phyloP scores from a whole-genome alignment of 2,113 vertebrate genomes.

The Leptocoma aspasia region DNA sequence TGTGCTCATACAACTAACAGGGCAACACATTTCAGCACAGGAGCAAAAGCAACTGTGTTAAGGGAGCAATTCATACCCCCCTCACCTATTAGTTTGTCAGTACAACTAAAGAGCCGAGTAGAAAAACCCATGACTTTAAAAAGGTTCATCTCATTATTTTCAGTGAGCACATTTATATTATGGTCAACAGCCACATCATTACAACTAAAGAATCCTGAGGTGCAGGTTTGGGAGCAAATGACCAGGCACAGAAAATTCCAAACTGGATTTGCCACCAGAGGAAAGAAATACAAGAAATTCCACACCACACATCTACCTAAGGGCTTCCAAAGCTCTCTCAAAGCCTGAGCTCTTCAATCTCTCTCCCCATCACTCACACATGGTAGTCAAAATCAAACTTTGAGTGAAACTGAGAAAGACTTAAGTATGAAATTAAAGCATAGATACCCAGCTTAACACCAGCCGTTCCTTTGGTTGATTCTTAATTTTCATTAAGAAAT shows the following conservation, averaged over 20 bases:
- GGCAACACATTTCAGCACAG: not conserved
- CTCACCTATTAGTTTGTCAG: not conserved
- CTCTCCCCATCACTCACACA: not conserved
- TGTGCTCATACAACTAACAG: not conserved
- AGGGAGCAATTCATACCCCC: not conserved
- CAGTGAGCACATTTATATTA: not conserved
- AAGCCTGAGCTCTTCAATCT: not conserved
- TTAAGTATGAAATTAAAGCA: not conserved
- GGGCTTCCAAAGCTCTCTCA: not conserved
- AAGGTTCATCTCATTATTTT: not conserved
- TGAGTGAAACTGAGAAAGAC: not conserved
- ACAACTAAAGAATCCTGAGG: not conserved
- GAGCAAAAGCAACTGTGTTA: not conserved
- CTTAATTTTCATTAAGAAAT: slow-evolving; percentile 93
- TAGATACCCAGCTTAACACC: slow-evolving; percentile 91
- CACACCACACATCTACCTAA: not conserved
- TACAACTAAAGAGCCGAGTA: not conserved
- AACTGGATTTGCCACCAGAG: not conserved
- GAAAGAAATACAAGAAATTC: not conserved
- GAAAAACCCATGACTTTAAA: not conserved
- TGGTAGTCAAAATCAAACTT: not conserved
- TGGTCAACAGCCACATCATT: not conserved
- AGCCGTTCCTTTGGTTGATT: slow-evolving; percentile 92
- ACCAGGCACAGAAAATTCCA: not conserved
- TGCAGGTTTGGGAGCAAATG: not conserved